phyloP scores from a whole-genome alignment of 2,888 invertebrate species.

The Eristalis pertinax region DNA sequence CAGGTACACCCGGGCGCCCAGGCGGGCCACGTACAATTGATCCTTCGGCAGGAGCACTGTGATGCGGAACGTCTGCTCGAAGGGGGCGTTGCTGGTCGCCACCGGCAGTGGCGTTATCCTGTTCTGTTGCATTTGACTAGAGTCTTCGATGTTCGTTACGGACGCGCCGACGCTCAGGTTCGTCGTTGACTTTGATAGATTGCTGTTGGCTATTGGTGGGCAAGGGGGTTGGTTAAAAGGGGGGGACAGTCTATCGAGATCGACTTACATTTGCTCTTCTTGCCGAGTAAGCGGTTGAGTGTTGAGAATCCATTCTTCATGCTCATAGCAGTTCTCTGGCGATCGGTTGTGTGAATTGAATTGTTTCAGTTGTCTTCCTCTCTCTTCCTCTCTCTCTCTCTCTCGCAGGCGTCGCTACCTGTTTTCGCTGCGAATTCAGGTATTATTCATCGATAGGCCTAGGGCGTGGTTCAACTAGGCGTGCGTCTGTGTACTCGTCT shows the following conservation, averaged over 20 bases:
- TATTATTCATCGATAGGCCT: slow-evolving; percentile 39
- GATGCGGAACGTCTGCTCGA: slow-evolving; percentile 81
- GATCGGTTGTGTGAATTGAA: slow-evolving; percentile 12
- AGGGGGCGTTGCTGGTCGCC: slow-evolving; percentile 81
- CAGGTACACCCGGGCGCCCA: slow-evolving; percentile 87
- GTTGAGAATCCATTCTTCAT: slow-evolving; percentile 81
- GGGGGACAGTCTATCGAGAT: too few species aligned
- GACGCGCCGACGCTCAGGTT: slow-evolving; percentile 77
- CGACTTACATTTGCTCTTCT: slow-evolving; percentile 80
- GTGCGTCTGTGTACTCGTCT: slow-evolving; percentile 26
- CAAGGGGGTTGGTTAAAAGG: too few species aligned
- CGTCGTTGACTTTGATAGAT: slow-evolving; percentile 79
- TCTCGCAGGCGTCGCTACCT: slow-evolving; percentile 22
- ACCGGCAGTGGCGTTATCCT: slow-evolving; percentile 80
- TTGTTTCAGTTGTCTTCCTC: too few species aligned
- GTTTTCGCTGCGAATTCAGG: slow-evolving; percentile 39
- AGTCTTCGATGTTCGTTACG: slow-evolving; percentile 78
- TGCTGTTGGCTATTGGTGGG: slow-evolving; percentile 77
- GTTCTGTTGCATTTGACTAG: slow-evolving; percentile 81
- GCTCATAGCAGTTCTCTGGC: slow-evolving; percentile 70
- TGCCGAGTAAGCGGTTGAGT: slow-evolving; percentile 81
- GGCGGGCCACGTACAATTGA: slow-evolving; percentile 89
- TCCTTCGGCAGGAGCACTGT: slow-evolving; percentile 89
- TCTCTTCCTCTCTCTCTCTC: not conserved
- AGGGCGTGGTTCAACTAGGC: slow-evolving; percentile 22